Conservation (phyloP, 2,797 vertebrate genomes). For the Mareca penelope region DNA sequence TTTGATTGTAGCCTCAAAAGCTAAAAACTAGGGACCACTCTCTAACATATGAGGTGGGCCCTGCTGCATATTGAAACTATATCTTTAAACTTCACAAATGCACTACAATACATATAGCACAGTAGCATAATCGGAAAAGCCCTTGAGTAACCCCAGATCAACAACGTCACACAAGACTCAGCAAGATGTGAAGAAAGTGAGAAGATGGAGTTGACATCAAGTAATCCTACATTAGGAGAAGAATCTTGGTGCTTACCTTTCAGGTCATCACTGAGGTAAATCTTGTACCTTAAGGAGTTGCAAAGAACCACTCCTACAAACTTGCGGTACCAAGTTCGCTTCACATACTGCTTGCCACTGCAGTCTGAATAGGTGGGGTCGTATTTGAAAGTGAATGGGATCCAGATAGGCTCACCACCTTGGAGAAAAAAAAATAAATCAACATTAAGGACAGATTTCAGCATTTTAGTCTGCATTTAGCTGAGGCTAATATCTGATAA, state of each 20-base stretch:
- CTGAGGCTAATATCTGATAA: background rate
- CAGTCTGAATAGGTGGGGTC: slow-evolving; percentile 90
- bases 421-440: background rate
- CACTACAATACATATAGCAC: background rate
- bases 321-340: slow-evolving; percentile 96
- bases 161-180: background rate
- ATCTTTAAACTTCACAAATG: background rate
- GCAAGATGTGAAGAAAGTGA: background rate
- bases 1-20: background rate
- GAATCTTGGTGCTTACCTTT: slow-evolving; percentile 83
- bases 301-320: slow-evolving; percentile 97
- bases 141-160: background rate
- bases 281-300: slow-evolving; percentile 97
- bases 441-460: background rate
- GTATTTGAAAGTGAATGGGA: slow-evolving; percentile 92
- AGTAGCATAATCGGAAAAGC: background rate
- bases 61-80: background rate
- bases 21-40: background rate
- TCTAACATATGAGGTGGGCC: background rate
- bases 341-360: slow-evolving; percentile 94
- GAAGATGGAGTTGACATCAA: background rate
- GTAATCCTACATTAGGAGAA: background rate
- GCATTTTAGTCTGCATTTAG: background rate
- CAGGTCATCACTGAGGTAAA: slow-evolving; percentile 95
- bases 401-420: slow-evolving; percentile 99